A percentile compares a stretch with the other conserved stretches of the same genome.
Conservation (phyloP, 2,797 vertebrate genomes). For the Ctenosaura bakeri region DNA sequence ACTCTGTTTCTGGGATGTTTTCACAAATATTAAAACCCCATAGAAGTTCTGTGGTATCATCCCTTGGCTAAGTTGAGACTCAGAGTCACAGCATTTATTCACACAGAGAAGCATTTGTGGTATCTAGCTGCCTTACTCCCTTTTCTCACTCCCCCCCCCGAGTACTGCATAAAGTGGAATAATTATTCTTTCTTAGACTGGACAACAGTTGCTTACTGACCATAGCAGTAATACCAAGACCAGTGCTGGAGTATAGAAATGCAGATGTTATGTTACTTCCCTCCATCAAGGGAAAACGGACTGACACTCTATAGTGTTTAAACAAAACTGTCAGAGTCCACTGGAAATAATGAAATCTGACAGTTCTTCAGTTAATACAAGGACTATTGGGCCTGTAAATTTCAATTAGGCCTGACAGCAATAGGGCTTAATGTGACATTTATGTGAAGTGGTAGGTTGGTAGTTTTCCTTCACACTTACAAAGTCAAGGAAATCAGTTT, state of each 20-base stretch:
- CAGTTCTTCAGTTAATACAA: constrained; percentile 70
- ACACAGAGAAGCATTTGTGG: neutral
- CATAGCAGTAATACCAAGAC: constrained; percentile 21
- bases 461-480: constrained; percentile 70
- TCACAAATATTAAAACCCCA: neutral
- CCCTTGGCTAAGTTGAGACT: neutral
- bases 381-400: constrained; percentile 65
- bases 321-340: constrained; percentile 61
- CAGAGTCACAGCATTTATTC: neutral
- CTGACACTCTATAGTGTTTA: constrained; percentile 67
- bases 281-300: constrained; percentile 69
- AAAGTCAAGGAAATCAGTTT: constrained; percentile 46
- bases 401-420: constrained; percentile 66
- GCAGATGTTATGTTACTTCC: constrained; percentile 61
- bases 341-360: constrained; percentile 70
- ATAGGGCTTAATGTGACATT: constrained; percentile 64
- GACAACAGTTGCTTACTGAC: constrained; percentile 42
- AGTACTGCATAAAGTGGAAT: neutral
- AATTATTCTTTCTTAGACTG: constrained; percentile 6
- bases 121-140: neutral
- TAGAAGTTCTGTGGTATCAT: neutral
- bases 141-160: neutral
- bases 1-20: constrained; percentile 5
- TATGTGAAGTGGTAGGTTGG: constrained; percentile 66
- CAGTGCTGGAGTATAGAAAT: constrained; percentile 61